These are phyloP conservation scores for Chionodraco myersi DNA, from an alignment of 2,113 vertebrate species.

Conservation along the genomic window DNA sequence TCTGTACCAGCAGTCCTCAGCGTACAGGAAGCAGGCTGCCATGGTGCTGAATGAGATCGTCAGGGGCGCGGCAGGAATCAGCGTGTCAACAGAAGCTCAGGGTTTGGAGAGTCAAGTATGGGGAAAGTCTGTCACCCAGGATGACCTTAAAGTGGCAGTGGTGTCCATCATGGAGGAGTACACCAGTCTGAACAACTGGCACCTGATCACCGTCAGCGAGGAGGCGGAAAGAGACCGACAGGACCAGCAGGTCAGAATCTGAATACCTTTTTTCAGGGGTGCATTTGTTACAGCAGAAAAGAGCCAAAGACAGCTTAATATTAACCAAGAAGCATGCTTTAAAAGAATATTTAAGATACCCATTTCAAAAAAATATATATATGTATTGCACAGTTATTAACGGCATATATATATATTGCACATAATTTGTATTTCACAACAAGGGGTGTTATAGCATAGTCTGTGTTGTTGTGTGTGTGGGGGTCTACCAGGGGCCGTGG, in stretches of 20 bases:
- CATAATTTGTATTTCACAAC: too few species aligned
- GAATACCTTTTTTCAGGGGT: too few species aligned
- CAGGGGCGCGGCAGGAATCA: conserved; percentile 85
- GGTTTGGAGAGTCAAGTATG: conserved; percentile 11
- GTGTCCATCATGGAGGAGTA: conserved; percentile 91
- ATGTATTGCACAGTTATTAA: too few species aligned
- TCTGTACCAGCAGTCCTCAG: conserved; percentile 86
- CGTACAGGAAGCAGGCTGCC: conserved; percentile 91
- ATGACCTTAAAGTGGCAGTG: conserved; percentile 84
- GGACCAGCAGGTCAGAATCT: conserved; percentile 54
- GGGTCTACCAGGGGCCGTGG: too few species aligned
- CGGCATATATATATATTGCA: too few species aligned
- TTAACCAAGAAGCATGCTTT: too few species aligned
- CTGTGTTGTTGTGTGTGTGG: too few species aligned
- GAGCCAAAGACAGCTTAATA: too few species aligned
- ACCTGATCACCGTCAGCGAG: conserved; percentile 84
- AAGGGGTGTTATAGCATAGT: too few species aligned
- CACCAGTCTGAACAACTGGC: conserved; percentile 90
- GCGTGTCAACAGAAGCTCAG: conserved; percentile 73
- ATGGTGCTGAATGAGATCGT: conserved; percentile 92
- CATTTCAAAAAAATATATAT: too few species aligned
- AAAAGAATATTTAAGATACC: too few species aligned
- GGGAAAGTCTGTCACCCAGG: conserved; percentile 23
- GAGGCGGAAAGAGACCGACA: conserved; percentile 70
- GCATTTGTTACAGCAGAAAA: too few species aligned